Percentiles rank a stretch among this genome's conserved stretches.
These are phyloP conservation scores for Cladorhizidae sp. DNA, from an alignment of 37 sponge, comb jelly and placozoan species.

Conservation along the genomic window DNA sequence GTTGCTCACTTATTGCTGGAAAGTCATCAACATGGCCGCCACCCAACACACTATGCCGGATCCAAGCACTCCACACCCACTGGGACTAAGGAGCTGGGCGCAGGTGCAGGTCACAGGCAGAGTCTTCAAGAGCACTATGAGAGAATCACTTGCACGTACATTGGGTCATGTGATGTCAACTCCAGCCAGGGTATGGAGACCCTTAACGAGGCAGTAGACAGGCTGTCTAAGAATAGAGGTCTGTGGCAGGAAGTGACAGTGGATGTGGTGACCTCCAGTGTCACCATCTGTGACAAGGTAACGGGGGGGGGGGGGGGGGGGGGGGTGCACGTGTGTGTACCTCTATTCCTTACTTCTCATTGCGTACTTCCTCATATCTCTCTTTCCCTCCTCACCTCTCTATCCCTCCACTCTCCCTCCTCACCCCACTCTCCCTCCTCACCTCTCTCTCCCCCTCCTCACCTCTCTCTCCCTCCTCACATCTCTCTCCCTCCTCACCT, in stretches of 20 bases:
- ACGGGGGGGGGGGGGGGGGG: too few species aligned
- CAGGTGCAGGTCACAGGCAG: background rate
- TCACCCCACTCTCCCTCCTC: too few species aligned
- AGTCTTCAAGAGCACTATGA: conserved; percentile 5
- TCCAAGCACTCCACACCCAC: background rate
- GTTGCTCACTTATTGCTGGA: conserved; percentile 59
- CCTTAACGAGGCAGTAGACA: conserved; percentile 49
- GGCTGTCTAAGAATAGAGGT: conserved; percentile 7
- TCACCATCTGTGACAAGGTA: conserved; percentile 69
- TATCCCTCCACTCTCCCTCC: too few species aligned
- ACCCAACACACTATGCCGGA: background rate
- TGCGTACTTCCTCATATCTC: too few species aligned
- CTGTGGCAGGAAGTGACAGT: conserved; percentile 49
- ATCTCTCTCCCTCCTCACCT: background rate
- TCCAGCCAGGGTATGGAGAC: conserved; percentile 45
- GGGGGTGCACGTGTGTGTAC: background rate
- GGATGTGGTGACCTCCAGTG: conserved; percentile 46
- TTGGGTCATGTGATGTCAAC: conserved; percentile 44
- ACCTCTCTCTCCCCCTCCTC: background rate
- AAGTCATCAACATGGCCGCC: conserved; percentile 30
- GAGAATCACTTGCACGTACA: conserved; percentile 34
- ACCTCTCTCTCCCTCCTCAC: too few species aligned
- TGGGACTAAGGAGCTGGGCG: too few species aligned
- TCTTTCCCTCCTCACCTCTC: too few species aligned
- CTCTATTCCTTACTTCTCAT: too few species aligned